phyloP scores from a whole-genome alignment of 2,797 vertebrate species.

The Hydrolagus colliei region DNA sequence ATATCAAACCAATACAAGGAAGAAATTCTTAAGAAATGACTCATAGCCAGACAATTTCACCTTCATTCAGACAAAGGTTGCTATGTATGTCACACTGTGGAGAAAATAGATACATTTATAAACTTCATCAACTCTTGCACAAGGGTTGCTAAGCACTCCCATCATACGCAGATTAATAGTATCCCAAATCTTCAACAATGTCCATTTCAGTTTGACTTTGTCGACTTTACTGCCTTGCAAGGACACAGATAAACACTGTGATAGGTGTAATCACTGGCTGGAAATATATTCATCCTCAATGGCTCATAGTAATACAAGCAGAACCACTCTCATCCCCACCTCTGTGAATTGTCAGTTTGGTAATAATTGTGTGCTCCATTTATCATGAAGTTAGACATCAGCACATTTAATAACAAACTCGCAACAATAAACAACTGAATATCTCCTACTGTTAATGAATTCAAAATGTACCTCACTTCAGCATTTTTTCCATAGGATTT shows the following conservation, averaged over 20 bases:
- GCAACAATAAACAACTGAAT: no score
- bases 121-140: not conserved
- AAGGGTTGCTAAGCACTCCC: not conserved
- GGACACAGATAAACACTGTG: not conserved
- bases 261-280: not conserved
- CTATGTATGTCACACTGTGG: not conserved
- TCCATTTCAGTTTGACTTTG: not conserved
- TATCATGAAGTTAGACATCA: no score
- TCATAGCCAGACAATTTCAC: not conserved
- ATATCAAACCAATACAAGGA: not conserved
- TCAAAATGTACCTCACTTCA: no score
- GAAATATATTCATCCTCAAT: no score
- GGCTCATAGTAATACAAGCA: no score
- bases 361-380: no score
- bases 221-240: not conserved
- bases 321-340: no score
- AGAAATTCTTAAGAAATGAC: not conserved
- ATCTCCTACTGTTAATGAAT: no score
- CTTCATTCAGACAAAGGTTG: not conserved
- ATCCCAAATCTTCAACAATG: not conserved
- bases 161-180: not conserved
- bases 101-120: not conserved
- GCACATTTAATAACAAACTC: no score
- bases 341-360: no score
- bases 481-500: no score